Evolutionary conservation across 1,140 invertebrate genomes (phyloP), one percentile per base, ranked within the genome.

Genomic region (Calliopsis andreniformis): DNA sequence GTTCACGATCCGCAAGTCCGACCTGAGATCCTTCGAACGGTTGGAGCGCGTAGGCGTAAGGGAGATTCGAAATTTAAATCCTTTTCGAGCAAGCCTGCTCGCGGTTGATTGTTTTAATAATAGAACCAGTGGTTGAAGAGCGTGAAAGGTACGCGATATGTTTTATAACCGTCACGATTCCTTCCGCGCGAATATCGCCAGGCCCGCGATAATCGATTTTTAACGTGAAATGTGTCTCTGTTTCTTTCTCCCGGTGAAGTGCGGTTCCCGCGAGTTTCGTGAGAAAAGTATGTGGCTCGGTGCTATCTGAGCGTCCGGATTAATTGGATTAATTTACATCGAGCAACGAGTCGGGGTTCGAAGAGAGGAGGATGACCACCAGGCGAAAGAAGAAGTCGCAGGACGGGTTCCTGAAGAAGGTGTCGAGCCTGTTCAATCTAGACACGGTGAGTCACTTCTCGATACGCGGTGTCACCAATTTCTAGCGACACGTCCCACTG

Each of bases 351-450:
- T 80, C 35, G 35, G 10, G 67, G 53, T 67, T 61, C 18, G 61
- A 58, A 55, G 45, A 67, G 63, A 81, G 77, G 70, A 86, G 83
- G 51, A 96, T 96, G 96, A 96, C 95, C 86, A 95, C 95, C 83
- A 93, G 95, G 91, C 94, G 95, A 90, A 96, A 96, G 93, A 92
- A 93, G 89, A 94, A 95, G 89, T 94, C 95, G 90, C 95, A 96
- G 84, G 93, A 94, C 85, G 92, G 92, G 51, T 96, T 97, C 91
- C 95, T 97, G 88, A 96, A 96, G 92, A 97, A 96, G 93, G 96
- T 97, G 78, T 96, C 96, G 82, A 96, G 96, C 77, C 93, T 97
- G 86, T 96, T 97, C 93, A 96, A 96, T 93, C 94, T 97, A 91
- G 96, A 97, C 88, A 95, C 94, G 95, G 96, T 95, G 93, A 95